These are phyloP conservation scores for Festucalex cinctus DNA, from an alignment of 2,113 vertebrate species.

Conservation along the genomic window DNA sequence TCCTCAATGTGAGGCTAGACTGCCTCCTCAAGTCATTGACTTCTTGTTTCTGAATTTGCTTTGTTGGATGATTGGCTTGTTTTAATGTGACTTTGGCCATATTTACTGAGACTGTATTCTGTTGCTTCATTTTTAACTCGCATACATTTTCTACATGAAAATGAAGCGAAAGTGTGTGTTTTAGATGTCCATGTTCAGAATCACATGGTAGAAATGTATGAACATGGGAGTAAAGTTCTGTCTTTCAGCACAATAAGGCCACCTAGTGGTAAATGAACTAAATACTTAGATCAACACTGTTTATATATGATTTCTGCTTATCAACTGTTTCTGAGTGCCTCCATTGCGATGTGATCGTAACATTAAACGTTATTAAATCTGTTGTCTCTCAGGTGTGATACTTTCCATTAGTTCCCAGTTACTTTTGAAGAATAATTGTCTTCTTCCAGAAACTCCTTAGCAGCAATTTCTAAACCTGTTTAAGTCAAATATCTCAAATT, in stretches of 20 bases:
- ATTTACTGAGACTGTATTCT: constrained; percentile 1
- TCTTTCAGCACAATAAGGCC: constrained; percentile 49
- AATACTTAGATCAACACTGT: constrained; percentile 9
- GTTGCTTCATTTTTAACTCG: constrained; percentile 11
- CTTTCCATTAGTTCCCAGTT: too few relatives aligned
- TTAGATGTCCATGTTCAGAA: too few relatives aligned
- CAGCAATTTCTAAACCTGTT: constrained; percentile 3
- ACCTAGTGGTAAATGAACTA: constrained; percentile 61
- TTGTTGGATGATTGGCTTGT: constrained; percentile 54
- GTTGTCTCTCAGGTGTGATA: too few relatives aligned
- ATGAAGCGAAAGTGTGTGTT: not conserved
- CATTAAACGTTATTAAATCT: not conserved
- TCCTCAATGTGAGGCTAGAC: constrained; percentile 53
- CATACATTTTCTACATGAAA: not conserved
- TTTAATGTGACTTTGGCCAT: constrained; percentile 40
- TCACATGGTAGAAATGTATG: too few relatives aligned
- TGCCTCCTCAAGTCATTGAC: constrained; percentile 54
- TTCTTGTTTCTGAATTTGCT: constrained; percentile 53
- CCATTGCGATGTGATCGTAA: not conserved
- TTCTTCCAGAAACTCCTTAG: not conserved
- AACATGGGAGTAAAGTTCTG: not conserved
- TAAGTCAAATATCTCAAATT: not conserved
- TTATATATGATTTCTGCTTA: not conserved
- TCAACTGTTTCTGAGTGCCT: not conserved
- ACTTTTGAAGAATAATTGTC: too few relatives aligned